phyloP scores from a whole-genome alignment of 1,140 invertebrate species.

The Triops cancriformis region DNA sequence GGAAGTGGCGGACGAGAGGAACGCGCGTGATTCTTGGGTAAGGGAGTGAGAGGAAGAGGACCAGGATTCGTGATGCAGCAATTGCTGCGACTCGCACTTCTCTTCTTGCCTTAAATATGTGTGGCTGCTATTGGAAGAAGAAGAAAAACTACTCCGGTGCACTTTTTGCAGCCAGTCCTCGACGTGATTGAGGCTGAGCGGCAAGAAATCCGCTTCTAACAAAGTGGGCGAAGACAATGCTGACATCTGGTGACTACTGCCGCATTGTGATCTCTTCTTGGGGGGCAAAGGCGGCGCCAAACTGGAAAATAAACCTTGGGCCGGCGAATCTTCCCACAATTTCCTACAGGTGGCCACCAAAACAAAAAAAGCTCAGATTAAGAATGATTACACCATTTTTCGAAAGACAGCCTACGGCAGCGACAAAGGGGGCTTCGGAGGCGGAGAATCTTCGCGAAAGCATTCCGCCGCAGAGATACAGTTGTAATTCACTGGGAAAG shows the following conservation, averaged over 20 bases:
- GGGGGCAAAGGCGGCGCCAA: constrained; percentile 59
- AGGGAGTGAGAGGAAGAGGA: neutral
- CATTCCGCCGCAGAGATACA: constrained; percentile 35
- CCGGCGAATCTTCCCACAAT: neutral
- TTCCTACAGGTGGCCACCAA: too few relatives aligned
- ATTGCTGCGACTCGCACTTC: constrained; percentile 18
- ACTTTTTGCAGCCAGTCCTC: constrained; percentile 17
- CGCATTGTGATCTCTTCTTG: constrained; percentile 51
- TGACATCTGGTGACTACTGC: constrained; percentile 28
- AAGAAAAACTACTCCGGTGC: constrained; percentile 22
- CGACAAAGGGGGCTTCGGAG: constrained; percentile 79
- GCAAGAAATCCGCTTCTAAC: constrained; percentile 20
- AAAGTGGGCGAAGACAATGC: constrained; percentile 25
- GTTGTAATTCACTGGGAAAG: constrained; percentile 20
- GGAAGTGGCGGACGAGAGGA: constrained; percentile 15
- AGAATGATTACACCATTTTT: too few relatives aligned
- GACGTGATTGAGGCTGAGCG: neutral
- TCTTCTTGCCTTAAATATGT: constrained; percentile 9
- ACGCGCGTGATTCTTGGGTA: neutral
- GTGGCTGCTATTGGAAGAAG: constrained; percentile 19
- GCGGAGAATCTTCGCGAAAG: constrained; percentile 49
- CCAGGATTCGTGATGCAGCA: neutral
- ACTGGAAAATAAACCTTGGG: neutral
- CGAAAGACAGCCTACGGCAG: constrained; percentile 34
- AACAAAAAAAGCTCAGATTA: too few relatives aligned